A percentile compares a stretch with the other conserved stretches of the same genome.
These are phyloP conservation scores for Brachionus koreanus DNA, from an alignment of 1,140 invertebrate genomes.

Conservation along the genomic window DNA sequence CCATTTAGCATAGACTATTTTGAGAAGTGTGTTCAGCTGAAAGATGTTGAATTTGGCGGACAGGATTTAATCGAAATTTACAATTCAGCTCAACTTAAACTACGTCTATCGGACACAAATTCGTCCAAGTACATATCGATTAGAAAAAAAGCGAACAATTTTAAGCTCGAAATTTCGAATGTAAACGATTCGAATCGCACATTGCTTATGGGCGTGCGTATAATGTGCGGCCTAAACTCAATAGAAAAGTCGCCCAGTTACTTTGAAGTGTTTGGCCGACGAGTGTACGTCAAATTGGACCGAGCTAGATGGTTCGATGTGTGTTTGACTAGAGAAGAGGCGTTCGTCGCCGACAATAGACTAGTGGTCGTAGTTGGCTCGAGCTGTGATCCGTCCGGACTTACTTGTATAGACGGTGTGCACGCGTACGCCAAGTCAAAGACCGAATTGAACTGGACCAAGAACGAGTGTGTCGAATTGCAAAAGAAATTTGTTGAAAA, in stretches of 20 bases:
- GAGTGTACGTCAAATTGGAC: slow-evolving; percentile 68
- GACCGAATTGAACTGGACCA: slow-evolving; percentile 92
- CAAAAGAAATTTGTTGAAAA: slow-evolving; percentile 57
- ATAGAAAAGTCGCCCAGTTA: slow-evolving; percentile 74
- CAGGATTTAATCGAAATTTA: slow-evolving; percentile 92
- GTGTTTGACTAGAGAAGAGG: slow-evolving; percentile 87
- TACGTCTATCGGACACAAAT: slow-evolving; percentile 70
- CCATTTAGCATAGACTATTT: slow-evolving; percentile 90
- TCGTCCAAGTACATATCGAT: slow-evolving; percentile 62
- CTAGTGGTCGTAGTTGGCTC: slow-evolving; percentile 77
- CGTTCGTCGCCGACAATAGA: slow-evolving; percentile 85
- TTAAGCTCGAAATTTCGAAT: slow-evolving; percentile 81
- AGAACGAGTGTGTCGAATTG: slow-evolving; percentile 78
- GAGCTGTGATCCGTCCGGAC: slow-evolving; percentile 73
- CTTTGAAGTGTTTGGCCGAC: slow-evolving; percentile 80
- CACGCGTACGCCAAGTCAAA: slow-evolving; percentile 91
- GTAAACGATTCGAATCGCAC: slow-evolving; percentile 77
- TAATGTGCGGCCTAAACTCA: slow-evolving; percentile 81
- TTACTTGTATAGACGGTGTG: slow-evolving; percentile 86
- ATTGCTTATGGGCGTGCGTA: slow-evolving; percentile 67
- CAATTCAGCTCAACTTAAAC: slow-evolving; percentile 87
- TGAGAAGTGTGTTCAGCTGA: slow-evolving; percentile 83
- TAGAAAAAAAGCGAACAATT: slow-evolving; percentile 72
- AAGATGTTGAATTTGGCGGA: slow-evolving; percentile 85
- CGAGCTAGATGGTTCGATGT: slow-evolving; percentile 89